Conservation (phyloP, 2,113 vertebrate genomes). For the Atrichornis clamosus region DNA sequence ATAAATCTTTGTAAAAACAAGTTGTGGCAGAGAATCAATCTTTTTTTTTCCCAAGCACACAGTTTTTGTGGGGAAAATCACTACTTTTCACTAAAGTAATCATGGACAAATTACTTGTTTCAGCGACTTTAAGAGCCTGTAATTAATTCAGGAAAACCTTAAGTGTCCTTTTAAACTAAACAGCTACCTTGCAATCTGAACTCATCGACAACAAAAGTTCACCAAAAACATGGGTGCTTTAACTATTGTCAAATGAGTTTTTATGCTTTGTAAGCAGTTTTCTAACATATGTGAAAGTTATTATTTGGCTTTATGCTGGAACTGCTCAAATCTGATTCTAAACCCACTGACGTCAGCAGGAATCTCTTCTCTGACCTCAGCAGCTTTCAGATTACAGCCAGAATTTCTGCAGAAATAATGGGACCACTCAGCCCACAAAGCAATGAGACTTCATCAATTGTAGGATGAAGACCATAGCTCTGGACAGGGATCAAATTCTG, state of each 20-base stretch:
- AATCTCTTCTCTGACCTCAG: neutral
- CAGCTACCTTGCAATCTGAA: neutral
- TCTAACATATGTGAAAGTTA: neutral
- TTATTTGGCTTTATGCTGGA: neutral
- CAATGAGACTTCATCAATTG: neutral
- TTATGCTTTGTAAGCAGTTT: neutral
- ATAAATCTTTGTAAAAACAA: neutral
- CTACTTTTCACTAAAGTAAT: neutral
- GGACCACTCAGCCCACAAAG: neutral
- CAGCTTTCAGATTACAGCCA: neutral
- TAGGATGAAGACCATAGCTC: neutral
- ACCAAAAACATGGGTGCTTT: neutral
- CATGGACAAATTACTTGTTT: neutral
- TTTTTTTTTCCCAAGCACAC: neutral
- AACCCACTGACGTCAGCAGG: neutral
- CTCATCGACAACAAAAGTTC: neutral
- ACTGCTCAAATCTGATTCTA: neutral
- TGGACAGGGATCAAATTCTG: neutral
- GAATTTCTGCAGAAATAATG: neutral
- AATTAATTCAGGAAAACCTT: neutral
- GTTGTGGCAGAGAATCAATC: neutral
- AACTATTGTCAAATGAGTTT: neutral
- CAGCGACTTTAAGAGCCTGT: rapidly evolving
- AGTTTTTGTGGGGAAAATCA: neutral
- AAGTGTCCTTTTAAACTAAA: neutral